Base-by-base conservation (phyloP, 2,113 vertebrate genomes). In the Hymenochirus boettgeri region DNA sequence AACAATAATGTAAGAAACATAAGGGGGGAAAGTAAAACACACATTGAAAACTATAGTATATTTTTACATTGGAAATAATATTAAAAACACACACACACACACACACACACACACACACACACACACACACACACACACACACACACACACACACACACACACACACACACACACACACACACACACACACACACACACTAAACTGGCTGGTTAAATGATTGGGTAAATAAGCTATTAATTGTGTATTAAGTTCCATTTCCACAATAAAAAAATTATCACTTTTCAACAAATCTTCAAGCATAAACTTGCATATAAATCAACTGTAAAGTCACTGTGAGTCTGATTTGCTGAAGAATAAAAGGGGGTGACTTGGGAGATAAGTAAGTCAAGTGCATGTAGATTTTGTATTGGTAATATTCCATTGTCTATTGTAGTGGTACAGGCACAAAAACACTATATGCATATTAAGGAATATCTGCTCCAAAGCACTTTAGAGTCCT, bases 321-420 rank as follows among this genome's bases (percentile, higher is more conserved):
- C 25, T 15, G 26, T 53, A 15, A 53, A 55, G 8, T 31, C 52
- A 33, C 52, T 19, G 6, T 31, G 15, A 8, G 52, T 55, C 52
- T n/a, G 25, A 55, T 55, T 55, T 55, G 19, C 52, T 55, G 31
- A 55, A 55, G 25, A 27, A 8, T 13, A 22, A 50, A 22, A 8
- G 33, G 10, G 12, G 51, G 23, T n/a, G 51, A 55, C 27, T 5
- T 18, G 52, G 25, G 52, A 55, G 17, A 55, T 31, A 27, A 55
- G 8, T 19, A 31, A 29, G 25, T 31, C 7, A 55, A 31, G 52
- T 31, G 15, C 17, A 55, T 55, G 52, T 25, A 53, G 25, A 27
- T 53, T 11, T 55, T 29, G 26, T 29, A 27, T 55, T 29, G 52
- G n/a, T 31, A 55, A 31, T 55, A 19, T 55, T 55, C 27, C 15